Percentiles rank a stretch among this genome's conserved stretches.
Evolutionary conservation across 2,113 vertebrate species (phyloP).

Genomic region (Propithecus coquereli): DNA sequence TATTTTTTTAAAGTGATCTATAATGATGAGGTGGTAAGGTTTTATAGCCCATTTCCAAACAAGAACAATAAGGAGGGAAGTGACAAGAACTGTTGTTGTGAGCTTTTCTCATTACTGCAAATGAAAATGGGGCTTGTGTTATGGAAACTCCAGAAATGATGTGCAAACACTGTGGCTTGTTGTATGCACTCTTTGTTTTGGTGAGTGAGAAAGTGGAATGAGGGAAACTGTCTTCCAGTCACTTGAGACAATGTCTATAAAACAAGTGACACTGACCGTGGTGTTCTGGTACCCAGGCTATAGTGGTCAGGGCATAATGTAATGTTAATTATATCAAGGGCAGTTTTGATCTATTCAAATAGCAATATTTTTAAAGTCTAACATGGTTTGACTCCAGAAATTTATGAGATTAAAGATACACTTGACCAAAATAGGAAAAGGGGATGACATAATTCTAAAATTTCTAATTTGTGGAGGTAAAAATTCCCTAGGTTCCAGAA

Average conservation of each 20-base stretch:
- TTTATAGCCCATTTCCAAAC: slow-evolving; percentile 81
- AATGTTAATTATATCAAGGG: background rate
- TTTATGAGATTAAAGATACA: background rate
- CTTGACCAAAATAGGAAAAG: background rate
- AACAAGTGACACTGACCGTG: background rate
- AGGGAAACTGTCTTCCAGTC: background rate
- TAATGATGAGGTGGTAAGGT: slow-evolving; percentile 76
- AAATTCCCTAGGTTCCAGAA: background rate
- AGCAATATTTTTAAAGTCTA: background rate
- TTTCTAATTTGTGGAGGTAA: background rate
- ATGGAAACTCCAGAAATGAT: slow-evolving; percentile 65
- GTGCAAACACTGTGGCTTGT: background rate
- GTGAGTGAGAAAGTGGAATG: background rate
- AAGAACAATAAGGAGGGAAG: slow-evolving; percentile 75
- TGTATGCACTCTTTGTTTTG: slow-evolving; percentile 35
- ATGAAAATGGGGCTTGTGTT: slow-evolving; percentile 52
- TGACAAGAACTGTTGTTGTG: slow-evolving; percentile 61
- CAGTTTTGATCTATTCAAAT: background rate
- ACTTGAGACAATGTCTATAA: background rate
- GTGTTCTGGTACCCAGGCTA: fast-evolving
- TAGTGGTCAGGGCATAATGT: background rate
- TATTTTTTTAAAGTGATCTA: slow-evolving; percentile 80
- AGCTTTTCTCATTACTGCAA: slow-evolving; percentile 78
- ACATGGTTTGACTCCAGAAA: background rate
- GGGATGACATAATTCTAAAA: background rate